Percentiles rank a stretch among this genome's conserved stretches.
Conservation (phyloP, 2,797 vertebrate genomes). For the Megaceryle alcyon region DNA sequence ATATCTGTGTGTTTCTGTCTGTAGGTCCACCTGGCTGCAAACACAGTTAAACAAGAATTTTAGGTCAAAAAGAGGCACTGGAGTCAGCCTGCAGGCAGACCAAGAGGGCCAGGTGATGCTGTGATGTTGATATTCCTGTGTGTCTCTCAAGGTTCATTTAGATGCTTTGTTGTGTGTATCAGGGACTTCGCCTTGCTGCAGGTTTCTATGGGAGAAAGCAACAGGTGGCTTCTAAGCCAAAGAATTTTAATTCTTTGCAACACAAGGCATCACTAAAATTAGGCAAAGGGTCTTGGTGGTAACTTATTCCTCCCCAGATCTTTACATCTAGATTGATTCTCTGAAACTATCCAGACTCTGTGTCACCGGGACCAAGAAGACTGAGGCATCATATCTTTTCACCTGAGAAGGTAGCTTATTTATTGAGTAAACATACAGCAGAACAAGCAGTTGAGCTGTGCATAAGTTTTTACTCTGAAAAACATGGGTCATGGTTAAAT, state of each 20-base stretch:
- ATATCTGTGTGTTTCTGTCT: not conserved
- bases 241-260: not conserved
- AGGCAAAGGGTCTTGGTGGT: not conserved
- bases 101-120: not conserved
- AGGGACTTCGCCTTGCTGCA: not conserved
- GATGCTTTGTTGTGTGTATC: not conserved
- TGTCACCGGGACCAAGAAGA: not conserved
- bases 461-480: not conserved
- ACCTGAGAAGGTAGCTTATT: too few relatives aligned
- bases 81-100: not conserved
- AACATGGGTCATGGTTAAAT: not conserved
- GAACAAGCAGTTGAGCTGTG: not conserved
- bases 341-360: not conserved
- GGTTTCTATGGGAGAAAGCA: not conserved
- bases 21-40: not conserved
- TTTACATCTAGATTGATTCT: not conserved
- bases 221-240: not conserved
- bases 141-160: not conserved
- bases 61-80: not conserved
- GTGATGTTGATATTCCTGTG: not conserved
- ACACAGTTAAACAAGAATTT: not conserved
- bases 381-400: not conserved
- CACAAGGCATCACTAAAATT: not conserved
- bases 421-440: fast-evolving
- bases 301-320: not conserved